These are phyloP conservation scores for Mormyrus lacerda DNA, from an alignment of 2,113 vertebrate genomes.

Conservation along the genomic window DNA sequence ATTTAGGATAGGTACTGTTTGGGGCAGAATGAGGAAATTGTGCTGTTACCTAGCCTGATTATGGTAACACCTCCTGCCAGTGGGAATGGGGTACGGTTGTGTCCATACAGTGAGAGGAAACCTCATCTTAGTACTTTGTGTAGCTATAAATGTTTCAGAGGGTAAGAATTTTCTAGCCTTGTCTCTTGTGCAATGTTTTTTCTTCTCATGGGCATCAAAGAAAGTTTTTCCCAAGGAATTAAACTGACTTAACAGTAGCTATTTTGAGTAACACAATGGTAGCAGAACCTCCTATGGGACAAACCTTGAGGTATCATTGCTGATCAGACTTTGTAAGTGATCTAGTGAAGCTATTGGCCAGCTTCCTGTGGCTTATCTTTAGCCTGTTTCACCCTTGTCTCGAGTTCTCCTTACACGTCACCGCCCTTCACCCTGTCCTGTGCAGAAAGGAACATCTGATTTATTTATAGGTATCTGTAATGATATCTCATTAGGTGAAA, in stretches of 20 bases:
- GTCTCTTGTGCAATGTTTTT: background rate
- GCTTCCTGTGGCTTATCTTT: background rate
- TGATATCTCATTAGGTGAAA: conserved; percentile 8
- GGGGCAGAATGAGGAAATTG: background rate
- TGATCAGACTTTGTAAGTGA: background rate
- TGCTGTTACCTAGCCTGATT: background rate
- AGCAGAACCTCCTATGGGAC: background rate
- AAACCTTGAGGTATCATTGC: background rate
- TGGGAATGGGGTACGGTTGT: conserved; percentile 31
- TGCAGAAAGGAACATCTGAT: background rate
- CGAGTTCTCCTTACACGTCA: background rate
- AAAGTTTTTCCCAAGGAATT: background rate
- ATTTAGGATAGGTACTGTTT: background rate
- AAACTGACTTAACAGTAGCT: background rate
- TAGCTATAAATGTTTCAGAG: conserved; percentile 38
- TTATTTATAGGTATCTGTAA: conserved; percentile 12
- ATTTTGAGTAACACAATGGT: background rate
- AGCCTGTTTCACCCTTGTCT: background rate
- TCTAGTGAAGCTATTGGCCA: background rate
- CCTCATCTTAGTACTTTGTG: conserved; percentile 37
- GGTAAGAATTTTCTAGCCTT: background rate
- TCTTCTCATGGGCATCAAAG: background rate
- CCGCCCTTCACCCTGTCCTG: background rate
- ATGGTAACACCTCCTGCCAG: background rate
- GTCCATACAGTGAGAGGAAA: conserved; percentile 21